phyloP scores from a whole-genome alignment of 2,888 invertebrate species.

The Gryllus longicercus region DNA sequence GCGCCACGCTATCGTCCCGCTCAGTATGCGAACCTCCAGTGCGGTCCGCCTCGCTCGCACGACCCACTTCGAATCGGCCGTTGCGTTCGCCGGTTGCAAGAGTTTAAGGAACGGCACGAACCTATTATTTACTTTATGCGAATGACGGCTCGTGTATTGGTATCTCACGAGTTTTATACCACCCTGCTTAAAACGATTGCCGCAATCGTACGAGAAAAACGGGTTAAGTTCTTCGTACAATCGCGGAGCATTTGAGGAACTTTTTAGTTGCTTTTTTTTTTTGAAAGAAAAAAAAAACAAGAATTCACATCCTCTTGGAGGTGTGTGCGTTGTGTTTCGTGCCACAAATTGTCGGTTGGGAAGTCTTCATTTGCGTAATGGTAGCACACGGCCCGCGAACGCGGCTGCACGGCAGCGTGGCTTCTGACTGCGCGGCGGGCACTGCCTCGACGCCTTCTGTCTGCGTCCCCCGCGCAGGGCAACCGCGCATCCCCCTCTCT shows the following conservation, averaged over 20 bases:
- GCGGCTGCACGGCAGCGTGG: background rate
- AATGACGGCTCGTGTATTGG: too few species aligned
- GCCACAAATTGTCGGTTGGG: conserved; percentile 17
- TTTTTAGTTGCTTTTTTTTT: background rate
- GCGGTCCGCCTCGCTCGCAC: too few species aligned
- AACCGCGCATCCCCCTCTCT: background rate
- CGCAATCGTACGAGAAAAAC: background rate
- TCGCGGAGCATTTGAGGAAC: conserved; percentile 3
- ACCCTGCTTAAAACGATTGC: too few species aligned
- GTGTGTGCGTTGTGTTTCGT: conserved; percentile 4
- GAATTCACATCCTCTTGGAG: conserved; percentile 7
- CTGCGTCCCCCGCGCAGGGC: background rate
- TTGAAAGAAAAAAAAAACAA: background rate
- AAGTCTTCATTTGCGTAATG: conserved; percentile 9
- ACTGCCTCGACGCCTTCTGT: background rate
- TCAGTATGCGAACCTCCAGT: too few species aligned
- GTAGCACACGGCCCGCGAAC: background rate
- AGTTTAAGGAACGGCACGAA: too few species aligned
- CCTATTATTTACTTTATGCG: too few species aligned
- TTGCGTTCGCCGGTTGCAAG: too few species aligned
- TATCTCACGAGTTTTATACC: too few species aligned
- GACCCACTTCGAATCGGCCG: too few species aligned
- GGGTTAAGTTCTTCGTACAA: background rate
- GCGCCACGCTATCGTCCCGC: too few species aligned
- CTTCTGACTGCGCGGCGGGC: background rate